Evolutionary conservation across 1,140 invertebrate species (phyloP), one percentile per base, ranked within the genome.

Genomic region (Drosophila ercepeae): DNA sequence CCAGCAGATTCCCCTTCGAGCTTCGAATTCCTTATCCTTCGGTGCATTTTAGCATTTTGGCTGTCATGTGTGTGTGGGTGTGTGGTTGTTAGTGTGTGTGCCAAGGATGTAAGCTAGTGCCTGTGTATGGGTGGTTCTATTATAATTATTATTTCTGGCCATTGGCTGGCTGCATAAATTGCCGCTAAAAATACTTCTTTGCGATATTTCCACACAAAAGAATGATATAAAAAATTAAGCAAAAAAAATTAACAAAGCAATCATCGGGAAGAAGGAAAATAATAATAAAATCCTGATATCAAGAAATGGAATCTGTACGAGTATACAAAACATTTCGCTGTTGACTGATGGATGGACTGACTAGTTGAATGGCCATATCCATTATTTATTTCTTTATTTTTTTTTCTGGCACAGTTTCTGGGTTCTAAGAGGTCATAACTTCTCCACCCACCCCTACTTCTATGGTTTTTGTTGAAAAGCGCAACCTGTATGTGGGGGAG

Each of bases 101-200:
- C 46, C 36, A 52, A 39, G 50, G 9, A 29, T 65, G 61, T 68
- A 45, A 68, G 61, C 64, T 16, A 21, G 64, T 68, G 64, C 61
- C 44, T 8, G 29, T 63, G 53, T 59, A 13, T 46, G 44, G 23
- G 19, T 69, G 34, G 68, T 42, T 18, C 23, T 32, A 51, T 39
- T 61, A 53, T 13, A 39, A 54, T 27, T 44, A 36, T 42, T 18
- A n/a, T n/a, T n/a, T n/a, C n/a, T n/a, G n/a, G n/a, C n/a, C n/a
- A n/a, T n/a, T n/a, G n/a, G 23, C 49, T 74, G 61, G 78, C 75
- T 83, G 61, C 64, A 61, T 70, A 70, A 75, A 71, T 84, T 75
- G 72, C 81, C 68, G 19, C 58, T 79, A 79, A 84, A 84, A 79
- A 84, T 76, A 86, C 81, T 84, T 84, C 81, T 78, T 82, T 78